Evolutionary conservation across 2,888 invertebrate genomes (phyloP).

Genomic region (Disparrhopalites patrizii): DNA sequence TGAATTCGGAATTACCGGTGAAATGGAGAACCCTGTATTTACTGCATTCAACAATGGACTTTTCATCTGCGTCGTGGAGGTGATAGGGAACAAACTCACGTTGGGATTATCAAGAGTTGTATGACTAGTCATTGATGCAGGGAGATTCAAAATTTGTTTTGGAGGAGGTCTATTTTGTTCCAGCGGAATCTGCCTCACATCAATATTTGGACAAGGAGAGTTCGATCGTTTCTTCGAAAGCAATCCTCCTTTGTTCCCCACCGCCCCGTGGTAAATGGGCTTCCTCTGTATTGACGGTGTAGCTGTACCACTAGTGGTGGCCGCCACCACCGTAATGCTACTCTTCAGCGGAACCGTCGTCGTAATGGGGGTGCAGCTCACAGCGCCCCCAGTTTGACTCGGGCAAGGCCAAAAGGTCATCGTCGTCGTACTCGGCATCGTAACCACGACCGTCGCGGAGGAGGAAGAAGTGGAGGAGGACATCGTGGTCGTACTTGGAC

Average conservation of each 20-base stretch:
- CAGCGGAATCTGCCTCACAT: constrained; percentile 58
- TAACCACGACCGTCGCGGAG: constrained; percentile 8
- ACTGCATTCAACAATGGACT: constrained; percentile 30
- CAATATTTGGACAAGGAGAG: constrained; percentile 60
- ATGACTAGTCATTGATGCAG: constrained; percentile 35
- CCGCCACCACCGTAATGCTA: not conserved
- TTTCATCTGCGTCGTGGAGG: constrained; percentile 16
- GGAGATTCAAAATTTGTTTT: constrained; percentile 10
- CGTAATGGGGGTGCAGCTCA: not conserved
- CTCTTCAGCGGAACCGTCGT: not conserved
- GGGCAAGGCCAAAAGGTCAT: constrained; percentile 25
- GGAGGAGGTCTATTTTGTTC: constrained; percentile 53
- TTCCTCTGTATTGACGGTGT: too few relatives aligned
- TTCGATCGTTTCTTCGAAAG: constrained; percentile 51
- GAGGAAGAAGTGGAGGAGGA: constrained; percentile 25
- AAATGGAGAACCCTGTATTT: constrained; percentile 41
- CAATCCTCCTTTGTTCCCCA: not conserved
- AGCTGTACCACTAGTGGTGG: not conserved
- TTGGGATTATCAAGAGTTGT: constrained; percentile 25
- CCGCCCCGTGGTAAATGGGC: not conserved
- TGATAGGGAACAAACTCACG: constrained; percentile 35
- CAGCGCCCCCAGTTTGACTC: constrained; percentile 6
- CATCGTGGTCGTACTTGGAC: constrained; percentile 20
- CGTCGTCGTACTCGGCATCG: constrained; percentile 22
- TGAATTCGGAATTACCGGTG: constrained; percentile 29